Conservation (phyloP, 53 echinoderm and acorn worm genomes). For the Apostichopus leukothele region DNA sequence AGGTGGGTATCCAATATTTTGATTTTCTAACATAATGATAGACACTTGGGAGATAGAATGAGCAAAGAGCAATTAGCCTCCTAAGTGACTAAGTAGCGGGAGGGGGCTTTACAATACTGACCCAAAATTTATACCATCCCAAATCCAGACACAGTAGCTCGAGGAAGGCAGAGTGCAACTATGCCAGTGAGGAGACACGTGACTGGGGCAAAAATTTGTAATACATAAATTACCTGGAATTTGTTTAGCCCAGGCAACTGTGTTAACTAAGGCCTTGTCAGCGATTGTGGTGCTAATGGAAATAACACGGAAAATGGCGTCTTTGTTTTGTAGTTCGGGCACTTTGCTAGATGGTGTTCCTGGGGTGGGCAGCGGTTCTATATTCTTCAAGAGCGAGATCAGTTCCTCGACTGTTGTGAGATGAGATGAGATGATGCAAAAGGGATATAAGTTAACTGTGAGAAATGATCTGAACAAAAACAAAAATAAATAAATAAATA, state of each 20-base stretch:
- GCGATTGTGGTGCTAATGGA: slow-evolving; percentile 57
- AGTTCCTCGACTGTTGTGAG: slow-evolving; percentile 51
- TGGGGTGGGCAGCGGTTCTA: slow-evolving; percentile 48
- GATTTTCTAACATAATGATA: no score
- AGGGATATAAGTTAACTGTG: background rate
- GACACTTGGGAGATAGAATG: no score
- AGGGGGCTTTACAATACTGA: no score
- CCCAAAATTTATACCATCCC: no score
- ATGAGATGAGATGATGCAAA: background rate
- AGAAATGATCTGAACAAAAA: background rate
- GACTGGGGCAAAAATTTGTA: background rate
- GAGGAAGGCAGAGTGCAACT: no score
- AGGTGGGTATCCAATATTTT: no score
- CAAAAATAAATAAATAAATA: no score
- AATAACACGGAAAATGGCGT: slow-evolving; percentile 34
- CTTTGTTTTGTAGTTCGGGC: slow-evolving; percentile 7
- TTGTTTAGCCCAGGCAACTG: slow-evolving; percentile 70
- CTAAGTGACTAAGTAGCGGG: no score
- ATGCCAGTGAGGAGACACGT: no score
- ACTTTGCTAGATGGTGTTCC: background rate
- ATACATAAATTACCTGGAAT: slow-evolving; percentile 56
- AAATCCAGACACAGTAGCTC: no score
- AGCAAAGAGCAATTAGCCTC: no score
- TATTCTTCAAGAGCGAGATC: slow-evolving; percentile 48
- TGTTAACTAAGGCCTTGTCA: slow-evolving; percentile 55